Conservation (phyloP, 2,888 invertebrate genomes). For the Liopterus haemorrhoidalis region DNA sequence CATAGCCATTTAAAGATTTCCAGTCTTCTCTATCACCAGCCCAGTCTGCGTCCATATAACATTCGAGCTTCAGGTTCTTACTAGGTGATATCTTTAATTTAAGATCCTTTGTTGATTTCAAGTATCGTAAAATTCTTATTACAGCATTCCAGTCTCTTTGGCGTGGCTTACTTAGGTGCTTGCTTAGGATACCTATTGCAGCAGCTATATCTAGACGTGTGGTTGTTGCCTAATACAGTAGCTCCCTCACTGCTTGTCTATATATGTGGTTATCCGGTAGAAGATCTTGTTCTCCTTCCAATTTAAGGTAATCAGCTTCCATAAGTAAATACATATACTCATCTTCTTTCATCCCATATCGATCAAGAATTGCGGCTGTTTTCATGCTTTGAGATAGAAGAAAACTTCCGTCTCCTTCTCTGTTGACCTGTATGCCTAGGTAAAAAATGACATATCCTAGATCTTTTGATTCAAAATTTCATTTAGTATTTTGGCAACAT, state of each 20-base stretch:
- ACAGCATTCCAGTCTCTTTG: slow-evolving; percentile 7
- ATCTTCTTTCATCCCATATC: slow-evolving; percentile 8
- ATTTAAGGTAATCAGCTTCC: no score
- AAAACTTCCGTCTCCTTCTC: no score
- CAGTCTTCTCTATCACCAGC: neutral
- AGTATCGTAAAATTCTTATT: no score
- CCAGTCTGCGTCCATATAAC: no score
- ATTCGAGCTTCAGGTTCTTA: no score
- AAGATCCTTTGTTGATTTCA: no score
- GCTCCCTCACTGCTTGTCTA: slow-evolving; percentile 1
- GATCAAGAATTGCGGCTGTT: no score
- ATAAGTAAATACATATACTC: slow-evolving; percentile 12
- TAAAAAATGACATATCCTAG: slow-evolving; percentile 18
- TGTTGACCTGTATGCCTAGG: slow-evolving; percentile 17
- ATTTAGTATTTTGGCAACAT: slow-evolving; percentile 1
- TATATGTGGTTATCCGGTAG: no score
- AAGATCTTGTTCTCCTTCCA: no score
- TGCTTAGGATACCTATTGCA: no score
- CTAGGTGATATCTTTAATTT: no score
- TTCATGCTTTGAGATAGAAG: no score
- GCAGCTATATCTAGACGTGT: neutral
- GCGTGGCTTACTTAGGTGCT: neutral
- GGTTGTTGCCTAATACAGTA: neutral
- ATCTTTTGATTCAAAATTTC: slow-evolving; percentile 13
- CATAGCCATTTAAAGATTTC: slow-evolving; percentile 7